phyloP scores from a whole-genome alignment of 2,113 vertebrate species.

The Chaetops frenatus region DNA sequence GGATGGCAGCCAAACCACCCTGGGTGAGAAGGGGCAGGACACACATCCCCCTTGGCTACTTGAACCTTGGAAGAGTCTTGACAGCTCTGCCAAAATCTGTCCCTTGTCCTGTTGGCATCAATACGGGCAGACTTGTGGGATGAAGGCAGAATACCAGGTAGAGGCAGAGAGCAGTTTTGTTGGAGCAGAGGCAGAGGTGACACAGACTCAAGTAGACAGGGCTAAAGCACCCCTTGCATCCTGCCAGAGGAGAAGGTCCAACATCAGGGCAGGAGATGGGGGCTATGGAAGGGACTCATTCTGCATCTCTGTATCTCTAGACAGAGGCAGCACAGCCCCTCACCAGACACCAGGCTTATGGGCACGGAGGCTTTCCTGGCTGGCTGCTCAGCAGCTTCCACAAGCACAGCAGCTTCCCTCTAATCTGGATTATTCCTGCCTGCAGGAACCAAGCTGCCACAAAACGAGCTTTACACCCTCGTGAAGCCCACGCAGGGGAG shows the following conservation, averaged over 20 bases:
- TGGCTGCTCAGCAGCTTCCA: neutral
- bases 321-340: neutral
- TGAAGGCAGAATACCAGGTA: neutral
- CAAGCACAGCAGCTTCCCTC: neutral
- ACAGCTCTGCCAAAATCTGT: neutral
- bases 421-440: slow-evolving; percentile 38
- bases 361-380: neutral
- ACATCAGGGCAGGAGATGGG: accelerated
- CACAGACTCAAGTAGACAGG: neutral
- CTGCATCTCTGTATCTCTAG: neutral
- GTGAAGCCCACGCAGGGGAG: neutral
- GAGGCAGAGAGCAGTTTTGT: neutral
- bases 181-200: neutral
- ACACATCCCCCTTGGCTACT: accelerated
- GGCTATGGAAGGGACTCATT: accelerated
- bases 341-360: accelerated
- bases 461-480: neutral
- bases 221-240: neutral
- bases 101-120: neutral
- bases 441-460: neutral
- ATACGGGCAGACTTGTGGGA: neutral
- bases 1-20: neutral
- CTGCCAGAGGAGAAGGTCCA: neutral
- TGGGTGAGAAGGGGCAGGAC: neutral
- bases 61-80: neutral